Conservation (phyloP, 2,113 vertebrate species). For the Eolophus roseicapilla region DNA sequence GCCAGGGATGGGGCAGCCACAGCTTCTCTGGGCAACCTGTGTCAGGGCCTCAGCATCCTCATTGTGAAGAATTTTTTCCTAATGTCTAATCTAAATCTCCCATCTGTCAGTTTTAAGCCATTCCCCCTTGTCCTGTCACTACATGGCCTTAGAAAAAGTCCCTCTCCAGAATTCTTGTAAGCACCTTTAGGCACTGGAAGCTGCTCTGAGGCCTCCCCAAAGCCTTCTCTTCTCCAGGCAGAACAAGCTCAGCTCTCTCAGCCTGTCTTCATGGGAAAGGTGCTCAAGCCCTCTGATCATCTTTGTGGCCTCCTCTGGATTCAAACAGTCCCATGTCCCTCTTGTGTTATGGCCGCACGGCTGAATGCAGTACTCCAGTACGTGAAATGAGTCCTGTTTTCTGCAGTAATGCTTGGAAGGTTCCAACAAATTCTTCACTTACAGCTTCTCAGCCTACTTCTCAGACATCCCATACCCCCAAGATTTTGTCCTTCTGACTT, state of each 20-base stretch:
- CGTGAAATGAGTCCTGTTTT: background rate
- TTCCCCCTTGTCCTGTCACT: background rate
- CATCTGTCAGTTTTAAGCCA: background rate
- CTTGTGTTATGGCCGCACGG: background rate
- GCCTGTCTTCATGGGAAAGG: background rate
- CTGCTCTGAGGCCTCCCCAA: background rate
- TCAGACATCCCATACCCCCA: fast-evolving
- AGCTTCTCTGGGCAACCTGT: background rate
- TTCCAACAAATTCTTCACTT: background rate
- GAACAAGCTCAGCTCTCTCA: background rate
- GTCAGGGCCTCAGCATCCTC: background rate
- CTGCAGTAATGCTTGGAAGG: background rate
- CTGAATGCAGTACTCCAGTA: background rate
- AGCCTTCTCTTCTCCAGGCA: background rate
- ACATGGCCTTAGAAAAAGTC: background rate
- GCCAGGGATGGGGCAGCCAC: background rate
- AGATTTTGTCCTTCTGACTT: background rate
- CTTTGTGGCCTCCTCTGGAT: background rate
- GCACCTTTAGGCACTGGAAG: background rate
- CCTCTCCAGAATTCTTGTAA: background rate
- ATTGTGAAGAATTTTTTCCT: background rate
- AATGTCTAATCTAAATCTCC: background rate
- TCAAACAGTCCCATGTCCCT: background rate
- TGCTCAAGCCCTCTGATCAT: background rate
- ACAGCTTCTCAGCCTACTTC: background rate